Percentiles rank a stretch among this genome's conserved stretches.
phyloP scores from a whole-genome alignment of 2,113 vertebrate species.

The Tringa solitaria region DNA sequence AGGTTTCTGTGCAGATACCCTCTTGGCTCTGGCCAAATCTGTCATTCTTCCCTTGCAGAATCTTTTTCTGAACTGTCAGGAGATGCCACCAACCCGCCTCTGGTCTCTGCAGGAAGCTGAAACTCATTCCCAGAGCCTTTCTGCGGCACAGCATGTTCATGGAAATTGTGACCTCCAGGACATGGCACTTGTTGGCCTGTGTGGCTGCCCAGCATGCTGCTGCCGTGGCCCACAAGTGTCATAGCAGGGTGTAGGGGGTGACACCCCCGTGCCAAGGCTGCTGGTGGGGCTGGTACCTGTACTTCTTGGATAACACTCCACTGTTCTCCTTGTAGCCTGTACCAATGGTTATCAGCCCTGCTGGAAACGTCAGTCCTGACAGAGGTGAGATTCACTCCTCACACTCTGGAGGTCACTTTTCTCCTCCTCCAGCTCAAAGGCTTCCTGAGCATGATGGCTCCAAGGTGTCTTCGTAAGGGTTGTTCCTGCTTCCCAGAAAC shows the following conservation, averaged over 20 bases:
- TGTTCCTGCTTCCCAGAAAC: neutral
- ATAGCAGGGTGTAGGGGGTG: neutral
- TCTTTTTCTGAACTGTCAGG: neutral
- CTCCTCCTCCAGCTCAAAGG: neutral
- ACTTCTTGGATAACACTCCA: neutral
- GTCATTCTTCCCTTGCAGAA: neutral
- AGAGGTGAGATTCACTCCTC: too few relatives aligned
- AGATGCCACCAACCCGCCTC: neutral
- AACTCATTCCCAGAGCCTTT: neutral
- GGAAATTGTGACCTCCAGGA: neutral
- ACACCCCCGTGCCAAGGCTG: rapidly evolving
- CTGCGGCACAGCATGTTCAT: neutral
- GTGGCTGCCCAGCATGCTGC: neutral
- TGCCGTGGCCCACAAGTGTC: neutral
- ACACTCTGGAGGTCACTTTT: neutral
- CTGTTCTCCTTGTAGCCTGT: neutral
- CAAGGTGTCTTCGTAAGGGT: neutral
- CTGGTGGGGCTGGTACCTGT: neutral
- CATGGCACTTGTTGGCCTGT: rapidly evolving
- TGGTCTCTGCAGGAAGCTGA: neutral
- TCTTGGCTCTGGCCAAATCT: neutral
- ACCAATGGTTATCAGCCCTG: too few relatives aligned
- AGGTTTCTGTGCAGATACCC: neutral
- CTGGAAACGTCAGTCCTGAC: neutral
- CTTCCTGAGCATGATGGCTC: neutral